Base-by-base conservation (phyloP, 2,888 invertebrate species). In the Philhelius pedissequus region DNA sequence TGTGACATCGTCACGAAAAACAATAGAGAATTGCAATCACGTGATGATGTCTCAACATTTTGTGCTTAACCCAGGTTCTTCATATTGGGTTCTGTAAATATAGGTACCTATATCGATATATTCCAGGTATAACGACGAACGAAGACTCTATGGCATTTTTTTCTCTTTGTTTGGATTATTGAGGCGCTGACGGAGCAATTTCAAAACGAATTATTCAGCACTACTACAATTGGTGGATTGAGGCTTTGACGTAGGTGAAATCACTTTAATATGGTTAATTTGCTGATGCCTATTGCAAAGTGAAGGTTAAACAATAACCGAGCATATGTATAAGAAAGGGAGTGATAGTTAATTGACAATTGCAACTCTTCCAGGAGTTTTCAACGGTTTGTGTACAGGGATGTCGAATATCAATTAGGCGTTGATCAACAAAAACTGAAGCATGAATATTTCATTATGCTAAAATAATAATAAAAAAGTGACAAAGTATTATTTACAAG, bases 1-100 rank as follows among this genome's bases (percentile, higher is more conserved):
- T 86, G 87, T 86, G 87, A 87, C 87, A 87, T 87, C 86, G 87
- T 87, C 87, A 86, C 87, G 87, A 87, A 83, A 86, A 87, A 87
- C 86, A 86, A 87, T 86, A 86, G 87, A 76, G 81, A 82, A 66
- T 27, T 82, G 82, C 70, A 84, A 81, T 78, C 83, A 84, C 81
- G 79, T 86, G 82, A 86, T 86, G 86, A 87, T 83, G 86, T 87
- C 80, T 74, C 80, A 83, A 86, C 86, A 81, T 76, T 38, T n/a
- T 35, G 7, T 77, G 76, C 50, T 69, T 56, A 73, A 64, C 68
- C 76, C 22, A 71, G 27, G 68, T 80, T 76, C 68, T 73, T 48
- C 48, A 74, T 78, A 69, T 83, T 58, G 62, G 40, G 77, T 71
- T 66, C 20, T 9, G 43, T 18, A 6, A n/a, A n/a, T n/a, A n/a